Base-by-base conservation (phyloP, 2,888 invertebrate species). In the Agriopis marginaria region DNA sequence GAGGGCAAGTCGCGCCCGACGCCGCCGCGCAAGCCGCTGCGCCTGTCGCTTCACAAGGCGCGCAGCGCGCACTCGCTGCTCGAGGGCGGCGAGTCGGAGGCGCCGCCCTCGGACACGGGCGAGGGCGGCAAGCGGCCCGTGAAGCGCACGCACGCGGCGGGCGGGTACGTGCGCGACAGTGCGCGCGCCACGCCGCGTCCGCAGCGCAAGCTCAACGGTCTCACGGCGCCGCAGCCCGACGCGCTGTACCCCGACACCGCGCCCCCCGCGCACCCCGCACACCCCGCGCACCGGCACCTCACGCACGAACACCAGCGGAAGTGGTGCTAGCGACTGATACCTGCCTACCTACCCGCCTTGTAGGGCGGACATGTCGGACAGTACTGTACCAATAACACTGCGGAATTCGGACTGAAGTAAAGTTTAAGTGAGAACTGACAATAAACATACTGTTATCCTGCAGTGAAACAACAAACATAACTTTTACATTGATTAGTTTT, bases 11-110 rank as follows among this genome's bases (percentile, higher is more conserved):
- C 95, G 3, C 93, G 97, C 65, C 97, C 98, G 0, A 96, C 96
- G 12, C 98, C 98, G 6, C 98, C 98, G 23, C 97, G 98, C 80
- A 98, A 98, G 84, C 98, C 98, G 0, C 88, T 98, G 60, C 95
- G 98, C 10, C 90, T 98, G 51, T 98, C 98, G 0, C 89, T 98
- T 61, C 98, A 98, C 84, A 96, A 97, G 78, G 97, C 98, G 0
- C 96, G 97, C 73, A 98, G 97, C 86, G 95, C 97, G 60, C 97
- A 97, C 82, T 97, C 97, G 0, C 95, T 97, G 23, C 79, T 89
- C 58, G 87, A 87, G 79, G 92, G 92, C 42, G 88, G 89, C 79
- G 92, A 92, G 73, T 84, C 90, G 12, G 96, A 96, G 79, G 79
- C 86, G 11, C 80, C 82, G n/a, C 87, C 89, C n/a, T 2, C 59